Percentiles rank a stretch among this genome's conserved stretches.
Conservation (phyloP, 2,797 vertebrate genomes). For the Hozukius guyotensis region DNA sequence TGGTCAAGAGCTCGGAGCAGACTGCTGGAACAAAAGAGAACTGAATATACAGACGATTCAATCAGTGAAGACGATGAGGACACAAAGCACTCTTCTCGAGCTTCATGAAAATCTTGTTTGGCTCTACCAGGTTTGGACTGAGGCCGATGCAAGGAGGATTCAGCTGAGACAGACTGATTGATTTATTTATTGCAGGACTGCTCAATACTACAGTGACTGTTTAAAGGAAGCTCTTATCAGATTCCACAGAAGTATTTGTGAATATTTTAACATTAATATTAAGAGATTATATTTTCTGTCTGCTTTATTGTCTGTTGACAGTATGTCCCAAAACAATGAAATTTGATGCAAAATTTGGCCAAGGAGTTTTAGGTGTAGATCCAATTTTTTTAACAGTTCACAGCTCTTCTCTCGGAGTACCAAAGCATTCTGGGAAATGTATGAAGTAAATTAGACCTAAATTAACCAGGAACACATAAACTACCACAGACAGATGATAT, state of each 20-base stretch:
- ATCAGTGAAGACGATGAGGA: neutral
- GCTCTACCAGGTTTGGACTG: neutral
- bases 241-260: neutral
- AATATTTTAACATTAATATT: slow-evolving; percentile 4
- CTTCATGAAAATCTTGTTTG: neutral
- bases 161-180: neutral
- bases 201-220: neutral
- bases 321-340: neutral
- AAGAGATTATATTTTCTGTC: neutral
- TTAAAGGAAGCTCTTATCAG: neutral
- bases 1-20: neutral
- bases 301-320: neutral
- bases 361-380: neutral
- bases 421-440: neutral
- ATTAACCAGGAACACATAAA: no score
- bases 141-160: neutral
- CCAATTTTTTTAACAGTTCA: neutral
- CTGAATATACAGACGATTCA: neutral
- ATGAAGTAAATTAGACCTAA: no score
- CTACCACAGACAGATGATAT: no score
- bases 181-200: neutral
- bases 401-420: neutral
- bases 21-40: neutral
- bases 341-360: neutral
- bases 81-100: neutral